These are phyloP conservation scores for Helicoverpa armigera DNA, from an alignment of 1,140 invertebrate genomes.

Conservation along the genomic window DNA sequence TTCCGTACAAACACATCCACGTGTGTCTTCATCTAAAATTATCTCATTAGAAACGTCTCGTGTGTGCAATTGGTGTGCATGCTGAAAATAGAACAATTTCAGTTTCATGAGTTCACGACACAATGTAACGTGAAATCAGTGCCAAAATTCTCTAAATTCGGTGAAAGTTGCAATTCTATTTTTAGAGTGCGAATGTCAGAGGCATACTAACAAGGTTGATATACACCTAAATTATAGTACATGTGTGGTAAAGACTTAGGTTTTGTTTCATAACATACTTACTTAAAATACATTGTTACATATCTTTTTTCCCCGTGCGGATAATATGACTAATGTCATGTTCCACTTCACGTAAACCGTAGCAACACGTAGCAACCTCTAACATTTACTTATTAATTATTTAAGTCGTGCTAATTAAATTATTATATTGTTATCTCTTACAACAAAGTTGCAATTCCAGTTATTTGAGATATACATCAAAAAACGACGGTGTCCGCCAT, in stretches of 20 bases:
- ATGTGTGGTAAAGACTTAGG: no score
- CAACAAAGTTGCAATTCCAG: background rate
- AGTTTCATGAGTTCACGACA: background rate
- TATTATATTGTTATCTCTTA: background rate
- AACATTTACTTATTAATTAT: background rate
- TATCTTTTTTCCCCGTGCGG: no score
- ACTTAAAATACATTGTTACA: no score
- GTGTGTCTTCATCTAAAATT: conserved; percentile 20
- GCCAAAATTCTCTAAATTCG: conserved; percentile 9
- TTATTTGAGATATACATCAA: background rate
- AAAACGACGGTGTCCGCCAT: background rate
- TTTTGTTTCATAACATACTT: no score
- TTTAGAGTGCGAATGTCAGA: no score
- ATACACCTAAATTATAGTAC: no score
- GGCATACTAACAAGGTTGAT: no score
- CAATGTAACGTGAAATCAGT: background rate
- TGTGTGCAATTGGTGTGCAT: background rate
- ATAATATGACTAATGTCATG: background rate
- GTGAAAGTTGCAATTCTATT: background rate
- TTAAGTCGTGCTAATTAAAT: no score
- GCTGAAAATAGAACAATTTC: background rate
- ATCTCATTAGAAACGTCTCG: background rate
- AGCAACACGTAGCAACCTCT: background rate
- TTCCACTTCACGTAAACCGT: background rate
- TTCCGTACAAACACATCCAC: background rate